Conservation (phyloP, 2,797 vertebrate genomes). For the Simalia tracyae region DNA sequence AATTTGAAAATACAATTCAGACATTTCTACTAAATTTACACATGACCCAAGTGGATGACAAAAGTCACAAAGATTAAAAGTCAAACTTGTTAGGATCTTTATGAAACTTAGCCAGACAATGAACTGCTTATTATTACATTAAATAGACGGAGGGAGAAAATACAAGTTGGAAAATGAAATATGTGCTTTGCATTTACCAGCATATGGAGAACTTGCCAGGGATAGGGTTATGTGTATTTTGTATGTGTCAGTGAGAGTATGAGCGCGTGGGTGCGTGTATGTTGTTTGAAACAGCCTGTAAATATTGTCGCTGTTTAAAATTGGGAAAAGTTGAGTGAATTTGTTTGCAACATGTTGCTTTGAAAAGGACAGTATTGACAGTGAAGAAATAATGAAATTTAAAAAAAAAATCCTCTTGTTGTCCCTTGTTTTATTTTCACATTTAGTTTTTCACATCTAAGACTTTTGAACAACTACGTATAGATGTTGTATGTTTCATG, state of each 20-base stretch:
- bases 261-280: slow-evolving; percentile 64
- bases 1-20: slow-evolving; percentile 34
- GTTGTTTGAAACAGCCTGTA: slow-evolving; percentile 75
- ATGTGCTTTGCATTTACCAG: slow-evolving; percentile 72
- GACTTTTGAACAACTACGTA: neutral
- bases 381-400: slow-evolving; percentile 78
- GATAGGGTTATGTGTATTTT: slow-evolving; percentile 64
- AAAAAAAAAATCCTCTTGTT: slow-evolving; percentile 69
- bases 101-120: slow-evolving; percentile 23
- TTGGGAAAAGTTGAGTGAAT: slow-evolving; percentile 66
- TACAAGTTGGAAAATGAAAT: slow-evolving; percentile 21
- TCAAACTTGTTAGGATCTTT: slow-evolving; percentile 39
- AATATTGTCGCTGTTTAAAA: slow-evolving; percentile 80
- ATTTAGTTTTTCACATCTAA: neutral
- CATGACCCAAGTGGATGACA: slow-evolving; percentile 48
- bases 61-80: slow-evolving; percentile 39
- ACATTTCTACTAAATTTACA: slow-evolving; percentile 49
- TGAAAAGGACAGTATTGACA: slow-evolving; percentile 77
- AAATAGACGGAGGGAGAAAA: slow-evolving; percentile 31
- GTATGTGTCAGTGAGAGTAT: slow-evolving; percentile 66
- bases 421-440: slow-evolving; percentile 66
- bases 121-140: slow-evolving; percentile 61
- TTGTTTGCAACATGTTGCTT: slow-evolving; percentile 75
- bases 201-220: slow-evolving; percentile 71
- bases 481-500: neutral